Base-by-base conservation (phyloP, 2,888 invertebrate species). In the Drosophila phalerata region DNA sequence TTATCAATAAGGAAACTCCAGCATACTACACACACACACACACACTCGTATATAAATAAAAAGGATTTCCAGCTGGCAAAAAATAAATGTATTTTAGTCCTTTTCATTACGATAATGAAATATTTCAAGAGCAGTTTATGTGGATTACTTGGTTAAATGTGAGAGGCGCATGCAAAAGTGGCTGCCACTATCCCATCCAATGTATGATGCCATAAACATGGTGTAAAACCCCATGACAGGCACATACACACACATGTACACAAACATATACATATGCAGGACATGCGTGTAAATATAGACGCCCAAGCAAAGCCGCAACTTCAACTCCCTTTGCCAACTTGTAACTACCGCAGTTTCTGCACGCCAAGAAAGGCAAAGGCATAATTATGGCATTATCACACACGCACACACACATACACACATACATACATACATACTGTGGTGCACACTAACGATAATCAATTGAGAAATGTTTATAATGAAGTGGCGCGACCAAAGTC, bases 401-500 rank as follows among this genome's bases (percentile, higher is more conserved):
- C 85, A 76, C 73, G 60, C 65, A 64, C 74, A 66, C 51, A 62
- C 49, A 9, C 37, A 30, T 15, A 40, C 63, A 42, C 52, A 37
- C 49, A 28, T 47, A 37, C 19, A 15, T 38, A 48, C 30, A 48
- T 28, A 28, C 8, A 28, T 28, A 28, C 8, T 32, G 3, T n/a
- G 43, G n/a, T 49, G 45, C 58, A 57, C 74, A 74, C 82, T 82
- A 85, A 82, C 89, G 85, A 85, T 87, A 89, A 89, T 89, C 88
- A 89, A 89, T 87, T 85, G 88, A 85, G 86, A 87, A 85, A 85
- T 85, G 85, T 87, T 87, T 82, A 87, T 82, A 88, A 88, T 86
- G 79, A 87, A 86, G 88, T 87, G 88, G 88, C 67, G 74, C 83
- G 66, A 70, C 82, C 80, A 74, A 71, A 81, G 79, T 68, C 64